Percentiles rank a stretch among this genome's conserved stretches.
Evolutionary conservation across 2,888 invertebrate species (phyloP).

Genomic region (Amblyjoppa fuscipennis): DNA sequence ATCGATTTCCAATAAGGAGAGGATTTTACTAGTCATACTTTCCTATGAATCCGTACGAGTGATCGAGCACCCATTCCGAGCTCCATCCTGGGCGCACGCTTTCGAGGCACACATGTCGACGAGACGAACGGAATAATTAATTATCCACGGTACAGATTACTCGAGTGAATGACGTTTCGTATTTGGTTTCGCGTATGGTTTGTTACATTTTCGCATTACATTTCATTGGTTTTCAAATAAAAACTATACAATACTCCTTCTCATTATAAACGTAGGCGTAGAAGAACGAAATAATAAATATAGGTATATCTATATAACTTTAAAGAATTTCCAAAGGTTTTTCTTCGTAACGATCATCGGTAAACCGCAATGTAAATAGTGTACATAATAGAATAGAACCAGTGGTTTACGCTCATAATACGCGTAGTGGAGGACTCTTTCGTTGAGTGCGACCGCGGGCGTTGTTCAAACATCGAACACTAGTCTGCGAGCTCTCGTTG

Average conservation of each 20-base stretch:
- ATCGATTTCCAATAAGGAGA: conserved; percentile 72
- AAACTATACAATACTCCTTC: too few relatives aligned
- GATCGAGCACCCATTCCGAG: conserved; percentile 39
- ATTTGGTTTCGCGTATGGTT: not conserved
- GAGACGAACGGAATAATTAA: conserved; percentile 69
- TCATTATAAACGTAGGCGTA: too few relatives aligned
- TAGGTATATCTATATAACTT: not conserved
- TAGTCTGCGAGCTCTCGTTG: not conserved
- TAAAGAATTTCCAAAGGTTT: conserved; percentile 41
- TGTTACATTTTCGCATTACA: too few relatives aligned
- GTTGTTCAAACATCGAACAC: conserved; percentile 50
- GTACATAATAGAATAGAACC: conserved; percentile 11
- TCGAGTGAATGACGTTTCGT: not conserved
- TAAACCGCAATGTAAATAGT: conserved; percentile 50
- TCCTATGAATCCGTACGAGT: conserved; percentile 25
- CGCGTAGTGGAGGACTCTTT: conserved; percentile 9
- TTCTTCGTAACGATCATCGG: not conserved
- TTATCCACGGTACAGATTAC: conserved; percentile 67
- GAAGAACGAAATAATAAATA: too few relatives aligned
- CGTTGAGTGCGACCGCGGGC: conserved; percentile 38
- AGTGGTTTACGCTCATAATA: not conserved
- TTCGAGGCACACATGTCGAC: conserved; percentile 44
- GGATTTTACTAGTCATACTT: conserved; percentile 4
- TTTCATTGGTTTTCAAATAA: too few relatives aligned
- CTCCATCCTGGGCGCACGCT: conserved; percentile 36